A percentile compares a stretch with the other conserved stretches of the same genome.
phyloP scores from a whole-genome alignment of 2,797 vertebrate genomes.

The Oreochromis grahami region DNA sequence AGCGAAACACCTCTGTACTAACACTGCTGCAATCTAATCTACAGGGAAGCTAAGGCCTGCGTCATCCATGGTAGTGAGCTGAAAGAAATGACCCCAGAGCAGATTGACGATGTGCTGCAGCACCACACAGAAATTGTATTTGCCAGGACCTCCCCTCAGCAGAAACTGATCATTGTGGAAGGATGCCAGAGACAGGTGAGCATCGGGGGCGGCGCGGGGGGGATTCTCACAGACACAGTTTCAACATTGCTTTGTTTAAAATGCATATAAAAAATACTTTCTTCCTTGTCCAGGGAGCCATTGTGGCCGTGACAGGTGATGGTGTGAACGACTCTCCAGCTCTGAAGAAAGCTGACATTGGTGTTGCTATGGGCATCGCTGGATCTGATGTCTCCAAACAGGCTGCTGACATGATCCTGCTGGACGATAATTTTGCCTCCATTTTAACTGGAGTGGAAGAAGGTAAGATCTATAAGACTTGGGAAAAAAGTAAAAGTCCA shows the following conservation, averaged over 20 bases:
- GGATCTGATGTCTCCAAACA: conserved; percentile 97
- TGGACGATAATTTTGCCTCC: conserved; percentile 96
- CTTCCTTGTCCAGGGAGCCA: conserved; percentile 70
- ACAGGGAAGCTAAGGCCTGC: not conserved
- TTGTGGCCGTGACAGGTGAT: conserved; percentile 89
- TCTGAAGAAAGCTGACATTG: conserved; percentile 95
- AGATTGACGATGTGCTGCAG: not conserved
- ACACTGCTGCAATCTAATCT: not conserved
- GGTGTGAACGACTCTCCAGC: conserved; percentile 97
- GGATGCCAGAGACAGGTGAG: not conserved
- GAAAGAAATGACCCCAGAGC: not conserved
- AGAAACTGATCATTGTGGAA: not conserved
- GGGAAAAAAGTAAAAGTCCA: not conserved
- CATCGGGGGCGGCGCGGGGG: no score
- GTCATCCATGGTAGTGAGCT: not conserved
- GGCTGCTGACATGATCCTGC: conserved; percentile 92
- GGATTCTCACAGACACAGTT: not conserved
- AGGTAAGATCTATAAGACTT: conserved; percentile 64
- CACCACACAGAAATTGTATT: not conserved
- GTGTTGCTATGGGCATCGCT: conserved; percentile 94
- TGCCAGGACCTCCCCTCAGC: not conserved
- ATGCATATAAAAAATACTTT: not conserved
- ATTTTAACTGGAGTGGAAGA: conserved; percentile 97
- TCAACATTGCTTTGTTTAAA: not conserved
- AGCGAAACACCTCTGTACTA: not conserved